These are phyloP conservation scores for Latrodectus hesperus DNA, from an alignment of 2,888 invertebrate genomes.

Conservation along the genomic window DNA sequence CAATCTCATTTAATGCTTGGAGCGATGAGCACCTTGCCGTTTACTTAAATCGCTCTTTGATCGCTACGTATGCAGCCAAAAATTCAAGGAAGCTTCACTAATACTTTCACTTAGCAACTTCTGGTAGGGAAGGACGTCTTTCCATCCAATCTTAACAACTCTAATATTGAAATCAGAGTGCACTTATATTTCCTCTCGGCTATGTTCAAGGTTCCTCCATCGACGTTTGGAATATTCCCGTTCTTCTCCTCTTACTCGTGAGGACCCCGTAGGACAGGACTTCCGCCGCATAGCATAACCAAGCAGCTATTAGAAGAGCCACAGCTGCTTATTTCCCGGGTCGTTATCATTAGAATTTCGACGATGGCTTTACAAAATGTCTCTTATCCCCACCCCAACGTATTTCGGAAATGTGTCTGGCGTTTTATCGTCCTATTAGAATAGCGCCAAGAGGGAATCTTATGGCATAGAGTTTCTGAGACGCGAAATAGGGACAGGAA, in stretches of 20 bases:
- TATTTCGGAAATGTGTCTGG: constrained; percentile 44
- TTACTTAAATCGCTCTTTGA: not conserved
- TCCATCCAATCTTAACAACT: not conserved
- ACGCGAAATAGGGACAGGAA: not conserved
- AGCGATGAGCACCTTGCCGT: not conserved
- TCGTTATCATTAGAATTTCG: constrained; percentile 60
- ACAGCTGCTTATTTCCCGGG: constrained; percentile 60
- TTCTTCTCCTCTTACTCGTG: not conserved
- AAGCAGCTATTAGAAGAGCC: constrained; percentile 58
- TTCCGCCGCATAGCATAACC: constrained; percentile 46
- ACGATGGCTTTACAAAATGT: constrained; percentile 19
- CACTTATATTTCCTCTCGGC: constrained; percentile 46
- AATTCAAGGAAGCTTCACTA: not conserved
- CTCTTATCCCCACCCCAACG: not conserved
- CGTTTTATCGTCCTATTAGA: constrained; percentile 41
- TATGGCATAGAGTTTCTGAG: not conserved
- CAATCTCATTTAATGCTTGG: too few relatives aligned
- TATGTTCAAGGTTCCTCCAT: not conserved
- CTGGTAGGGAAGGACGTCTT: not conserved
- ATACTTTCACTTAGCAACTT: not conserved
- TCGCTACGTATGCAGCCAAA: not conserved
- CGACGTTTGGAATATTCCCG: constrained; percentile 13
- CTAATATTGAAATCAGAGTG: not conserved
- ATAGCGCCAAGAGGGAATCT: not conserved
- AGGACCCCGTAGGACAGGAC: not conserved